phyloP scores from a whole-genome alignment of 37 sponge, comb jelly and placozoan genomes.

The Agelas oroides region DNA sequence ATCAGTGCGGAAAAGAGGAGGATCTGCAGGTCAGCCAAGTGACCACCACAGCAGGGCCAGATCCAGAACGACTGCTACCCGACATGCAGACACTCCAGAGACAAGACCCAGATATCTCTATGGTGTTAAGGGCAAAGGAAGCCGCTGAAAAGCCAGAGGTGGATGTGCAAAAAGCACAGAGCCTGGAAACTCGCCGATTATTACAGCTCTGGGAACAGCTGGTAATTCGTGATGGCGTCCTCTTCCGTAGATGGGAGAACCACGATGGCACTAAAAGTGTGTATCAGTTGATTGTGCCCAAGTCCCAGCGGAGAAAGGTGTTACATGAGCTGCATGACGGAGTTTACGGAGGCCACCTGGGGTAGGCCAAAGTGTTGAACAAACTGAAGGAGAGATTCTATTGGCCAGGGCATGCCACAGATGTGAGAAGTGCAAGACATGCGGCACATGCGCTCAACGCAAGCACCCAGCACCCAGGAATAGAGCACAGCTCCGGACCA shows the following conservation, averaged over 20 bases:
- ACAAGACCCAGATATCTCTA: not conserved
- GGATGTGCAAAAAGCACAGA: not conserved
- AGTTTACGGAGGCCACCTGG: constrained; percentile 21
- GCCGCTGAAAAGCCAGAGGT: not conserved
- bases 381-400: constrained; percentile 43
- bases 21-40: not conserved
- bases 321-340: constrained; percentile 22
- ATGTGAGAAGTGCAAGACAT: constrained; percentile 2
- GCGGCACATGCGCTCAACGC: not conserved
- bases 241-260: not conserved
- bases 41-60: not conserved
- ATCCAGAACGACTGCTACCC: too few relatives aligned
- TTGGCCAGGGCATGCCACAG: constrained; percentile 26
- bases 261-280: not conserved
- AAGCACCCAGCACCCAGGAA: constrained; percentile 1
- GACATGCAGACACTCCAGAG: too few relatives aligned
- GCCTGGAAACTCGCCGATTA: not conserved
- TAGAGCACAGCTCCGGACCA: constrained; percentile 15
- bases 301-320: not conserved
- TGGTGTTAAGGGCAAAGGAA: not conserved
- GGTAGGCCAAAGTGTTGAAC: not conserved
- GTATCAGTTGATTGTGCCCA: constrained; percentile 5
- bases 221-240: not conserved
- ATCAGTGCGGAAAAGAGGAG: constrained; percentile 3
- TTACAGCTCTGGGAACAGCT: constrained; percentile 41